Conservation (phyloP, 2,113 vertebrate species). For the Cepphus grylle region DNA sequence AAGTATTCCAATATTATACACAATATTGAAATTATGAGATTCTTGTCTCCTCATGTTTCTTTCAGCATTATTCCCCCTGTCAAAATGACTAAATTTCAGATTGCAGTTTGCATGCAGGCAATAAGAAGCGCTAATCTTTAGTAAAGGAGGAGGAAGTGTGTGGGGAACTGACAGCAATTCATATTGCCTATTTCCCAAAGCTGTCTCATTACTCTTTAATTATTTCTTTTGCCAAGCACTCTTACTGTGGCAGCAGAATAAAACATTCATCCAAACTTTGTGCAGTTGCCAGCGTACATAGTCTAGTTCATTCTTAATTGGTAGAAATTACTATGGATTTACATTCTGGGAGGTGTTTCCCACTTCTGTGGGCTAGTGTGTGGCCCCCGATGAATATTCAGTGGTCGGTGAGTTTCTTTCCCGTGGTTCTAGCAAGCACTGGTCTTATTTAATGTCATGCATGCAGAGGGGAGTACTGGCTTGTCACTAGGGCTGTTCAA, state of each 20-base stretch:
- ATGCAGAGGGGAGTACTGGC: neutral
- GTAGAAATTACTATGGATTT: neutral
- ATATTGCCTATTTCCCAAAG: neutral
- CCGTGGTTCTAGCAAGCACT: neutral
- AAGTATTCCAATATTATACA: neutral
- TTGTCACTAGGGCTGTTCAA: neutral
- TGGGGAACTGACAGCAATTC: neutral
- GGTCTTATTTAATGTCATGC: neutral
- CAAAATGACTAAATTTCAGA: neutral
- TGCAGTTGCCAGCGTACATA: neutral
- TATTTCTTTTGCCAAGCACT: neutral
- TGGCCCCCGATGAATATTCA: neutral
- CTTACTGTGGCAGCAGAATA: neutral
- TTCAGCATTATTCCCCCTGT: neutral
- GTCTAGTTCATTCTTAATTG: neutral
- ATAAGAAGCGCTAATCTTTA: neutral
- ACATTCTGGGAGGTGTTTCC: neutral
- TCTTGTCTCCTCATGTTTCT: neutral
- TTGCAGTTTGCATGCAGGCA: neutral
- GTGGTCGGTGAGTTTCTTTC: neutral
- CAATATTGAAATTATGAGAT: neutral
- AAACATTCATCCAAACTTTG: neutral
- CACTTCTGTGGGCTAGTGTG: neutral
- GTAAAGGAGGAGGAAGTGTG: neutral
- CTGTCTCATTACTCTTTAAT: neutral